Evolutionary conservation across 2,113 vertebrate genomes (phyloP), one percentile per base, ranked within the genome.

Genomic region (Pachyramphus minor): DNA sequence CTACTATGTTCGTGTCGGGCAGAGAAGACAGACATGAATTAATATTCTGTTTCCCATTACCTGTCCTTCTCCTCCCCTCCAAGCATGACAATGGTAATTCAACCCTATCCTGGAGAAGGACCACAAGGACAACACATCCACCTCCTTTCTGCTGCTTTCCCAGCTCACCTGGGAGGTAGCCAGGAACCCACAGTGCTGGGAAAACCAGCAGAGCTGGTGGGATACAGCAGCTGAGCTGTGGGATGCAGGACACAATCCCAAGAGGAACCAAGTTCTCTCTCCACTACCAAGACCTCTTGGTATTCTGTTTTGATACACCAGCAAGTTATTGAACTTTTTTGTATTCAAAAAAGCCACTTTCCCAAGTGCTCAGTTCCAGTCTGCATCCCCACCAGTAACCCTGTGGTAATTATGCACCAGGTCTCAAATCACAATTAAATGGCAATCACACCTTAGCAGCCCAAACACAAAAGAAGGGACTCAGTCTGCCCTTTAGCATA

Each of bases 321-420:
- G 15, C 12, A 9, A 21, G 73, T 74, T 19, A 5, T 5, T 53
- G 44, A 14, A 24, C 5, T 39, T 33, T 1, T 41, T 39, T 2
- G 5, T 15, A 6, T 16, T 72, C 22, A 58, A 19, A 75, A 28
- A 2, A 59, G 24, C 5, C 6, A 0, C 37, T 45, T 53, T 62
- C 23, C 23, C 0, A 0, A 79, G 14, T 1, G 9, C 25, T 27
- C 23, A 28, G 22, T 45, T 35, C 23, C 33, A 68, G 28, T 2
- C 49, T 84, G 28, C 15, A 39, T 5, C 58, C 21, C 30, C 56
- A 53, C 28, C 21, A 28, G 27, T 6, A 64, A 27, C 33, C 35
- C 20, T 4, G 2, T 0, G 2, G 69, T 14, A 49, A 31, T 17
- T 22, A 15, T 0, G 5, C 16, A 53, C 20, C 3, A 8, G 39